Conservation (phyloP, 2,888 invertebrate species). For the Leptopterna dolabrata region DNA sequence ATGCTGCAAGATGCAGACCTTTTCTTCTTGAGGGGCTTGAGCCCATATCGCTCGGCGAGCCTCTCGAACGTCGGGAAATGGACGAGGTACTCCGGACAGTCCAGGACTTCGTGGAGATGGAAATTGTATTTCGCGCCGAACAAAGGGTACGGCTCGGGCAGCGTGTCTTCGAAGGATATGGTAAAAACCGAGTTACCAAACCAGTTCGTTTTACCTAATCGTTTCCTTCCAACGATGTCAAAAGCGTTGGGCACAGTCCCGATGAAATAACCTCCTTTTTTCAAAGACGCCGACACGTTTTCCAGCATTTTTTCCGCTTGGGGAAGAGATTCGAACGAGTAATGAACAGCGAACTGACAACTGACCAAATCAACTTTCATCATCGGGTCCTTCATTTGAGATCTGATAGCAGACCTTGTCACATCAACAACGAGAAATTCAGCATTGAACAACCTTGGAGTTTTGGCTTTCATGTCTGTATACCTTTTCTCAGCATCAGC, state of each 20-base stretch:
- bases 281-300: constrained; percentile 91
- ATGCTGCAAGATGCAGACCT: constrained; percentile 59
- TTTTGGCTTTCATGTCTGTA: constrained; percentile 65
- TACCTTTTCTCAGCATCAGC: constrained; percentile 91
- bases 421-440: constrained; percentile 94
- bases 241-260: constrained; percentile 96
- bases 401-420: constrained; percentile 81
- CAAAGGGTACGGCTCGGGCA: constrained; percentile 73
- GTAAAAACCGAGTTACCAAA: constrained; percentile 86
- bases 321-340: constrained; percentile 88
- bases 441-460: constrained; percentile 75
- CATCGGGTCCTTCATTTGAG: constrained; percentile 81
- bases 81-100: constrained; percentile 98
- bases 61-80: constrained; percentile 86
- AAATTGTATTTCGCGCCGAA: constrained; percentile 98
- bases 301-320: constrained; percentile 93
- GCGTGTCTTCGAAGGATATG: constrained; percentile 71
- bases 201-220: constrained; percentile 70
- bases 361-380: constrained; percentile 89
- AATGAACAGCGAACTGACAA: constrained; percentile 99
- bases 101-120: constrained; percentile 90
- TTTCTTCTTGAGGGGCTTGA: constrained; percentile 68
- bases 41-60: constrained; percentile 69
- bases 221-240: constrained; percentile 83
- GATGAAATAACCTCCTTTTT: constrained; percentile 93